These are phyloP conservation scores for Monochamus saltuarius DNA, from an alignment of 1,140 invertebrate species.

Conservation along the genomic window DNA sequence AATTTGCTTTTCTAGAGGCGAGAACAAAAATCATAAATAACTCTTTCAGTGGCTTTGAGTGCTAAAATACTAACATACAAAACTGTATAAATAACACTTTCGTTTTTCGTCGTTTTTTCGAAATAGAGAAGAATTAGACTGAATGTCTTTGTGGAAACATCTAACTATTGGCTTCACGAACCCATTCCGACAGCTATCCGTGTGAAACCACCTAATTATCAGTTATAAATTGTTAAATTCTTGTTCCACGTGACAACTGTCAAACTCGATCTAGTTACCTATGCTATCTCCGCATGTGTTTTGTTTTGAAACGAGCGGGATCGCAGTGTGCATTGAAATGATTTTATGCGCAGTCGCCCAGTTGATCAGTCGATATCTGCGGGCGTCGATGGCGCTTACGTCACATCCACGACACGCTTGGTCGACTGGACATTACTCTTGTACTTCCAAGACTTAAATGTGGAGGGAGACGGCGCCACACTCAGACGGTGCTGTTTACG, in stretches of 20 bases:
- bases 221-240: slow-evolving; percentile 39
- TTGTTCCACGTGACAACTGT: slow-evolving; percentile 49
- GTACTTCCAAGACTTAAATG: slow-evolving; percentile 37
- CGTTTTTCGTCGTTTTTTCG: not conserved
- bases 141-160: not conserved
- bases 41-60: too few species aligned
- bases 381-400: not conserved
- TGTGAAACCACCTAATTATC: slow-evolving; percentile 29
- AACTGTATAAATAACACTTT: not conserved
- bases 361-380: slow-evolving; percentile 14
- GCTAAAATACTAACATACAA: too few species aligned
- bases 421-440: slow-evolving; percentile 47
- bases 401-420: slow-evolving; percentile 30
- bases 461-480: slow-evolving; percentile 45
- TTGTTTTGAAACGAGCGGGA: slow-evolving; percentile 53
- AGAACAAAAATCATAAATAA: too few species aligned
- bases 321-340: slow-evolving; percentile 51
- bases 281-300: slow-evolving; percentile 52
- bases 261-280: slow-evolving; percentile 52
- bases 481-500: slow-evolving; percentile 28
- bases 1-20: too few species aligned
- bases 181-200: slow-evolving; percentile 12
- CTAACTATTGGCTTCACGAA: not conserved
- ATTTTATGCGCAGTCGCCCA: slow-evolving; percentile 49
- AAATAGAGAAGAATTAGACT: not conserved